Conservation (phyloP, 2,888 invertebrate genomes). For the Acanthoscelides obtectus region DNA sequence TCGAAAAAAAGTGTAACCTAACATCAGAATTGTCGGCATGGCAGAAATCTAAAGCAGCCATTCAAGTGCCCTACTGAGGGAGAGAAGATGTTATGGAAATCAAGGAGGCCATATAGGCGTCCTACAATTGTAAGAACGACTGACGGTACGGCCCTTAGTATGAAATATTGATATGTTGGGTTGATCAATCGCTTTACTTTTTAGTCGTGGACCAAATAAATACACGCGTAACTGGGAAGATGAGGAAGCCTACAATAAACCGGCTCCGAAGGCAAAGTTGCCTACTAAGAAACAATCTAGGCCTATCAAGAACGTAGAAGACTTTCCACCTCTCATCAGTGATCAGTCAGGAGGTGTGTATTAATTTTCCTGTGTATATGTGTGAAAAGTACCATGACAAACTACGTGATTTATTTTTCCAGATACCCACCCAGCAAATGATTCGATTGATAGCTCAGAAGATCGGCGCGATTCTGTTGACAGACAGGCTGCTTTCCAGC, state of each 20-base stretch:
- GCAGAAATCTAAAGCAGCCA: too few relatives aligned
- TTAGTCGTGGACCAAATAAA: slow-evolving; percentile 83
- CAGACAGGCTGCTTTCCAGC: not conserved
- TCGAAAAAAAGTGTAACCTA: too few relatives aligned
- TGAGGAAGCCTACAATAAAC: slow-evolving; percentile 78
- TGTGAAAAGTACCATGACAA: too few relatives aligned
- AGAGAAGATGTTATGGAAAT: too few relatives aligned
- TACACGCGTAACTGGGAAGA: slow-evolving; percentile 92
- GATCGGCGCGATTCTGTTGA: not conserved
- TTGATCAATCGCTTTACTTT: too few relatives aligned
- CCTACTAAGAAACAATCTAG: slow-evolving; percentile 26
- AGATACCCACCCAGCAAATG: not conserved
- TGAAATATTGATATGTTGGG: too few relatives aligned
- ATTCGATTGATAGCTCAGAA: not conserved
- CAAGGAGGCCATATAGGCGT: too few relatives aligned
- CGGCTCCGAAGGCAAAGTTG: slow-evolving; percentile 33
- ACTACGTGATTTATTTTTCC: not conserved
- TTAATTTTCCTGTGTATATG: too few relatives aligned
- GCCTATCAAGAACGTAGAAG: slow-evolving; percentile 28
- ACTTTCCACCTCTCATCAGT: slow-evolving; percentile 33
- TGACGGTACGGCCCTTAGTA: too few relatives aligned
- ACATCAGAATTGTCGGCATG: too few relatives aligned
- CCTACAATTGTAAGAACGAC: too few relatives aligned
- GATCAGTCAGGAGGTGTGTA: not conserved
- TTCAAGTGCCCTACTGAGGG: too few relatives aligned